Evolutionary conservation across 2,888 invertebrate genomes (phyloP), one percentile per base, ranked within the genome.

Genomic region (Mythimna vitellina): DNA sequence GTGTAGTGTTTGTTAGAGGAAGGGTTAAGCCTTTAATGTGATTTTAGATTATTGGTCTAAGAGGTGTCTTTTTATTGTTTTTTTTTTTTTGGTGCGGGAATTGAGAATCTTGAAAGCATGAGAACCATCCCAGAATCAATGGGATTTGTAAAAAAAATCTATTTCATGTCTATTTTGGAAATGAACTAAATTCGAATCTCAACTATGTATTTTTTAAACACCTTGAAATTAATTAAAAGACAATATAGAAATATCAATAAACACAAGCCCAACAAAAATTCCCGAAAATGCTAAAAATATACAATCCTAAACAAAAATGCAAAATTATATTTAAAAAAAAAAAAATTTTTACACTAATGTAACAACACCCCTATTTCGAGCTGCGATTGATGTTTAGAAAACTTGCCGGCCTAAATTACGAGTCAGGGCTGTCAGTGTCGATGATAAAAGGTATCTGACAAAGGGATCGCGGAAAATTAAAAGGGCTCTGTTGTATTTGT

Each of bases 401-500:
- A 78, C 75, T 81, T 81, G 76, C 53, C 70, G 74, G 78, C 86
- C 81, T 69, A 78, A 82, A 85, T 84, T 77, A 81, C 80, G 68
- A 86, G 81, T 81, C 81, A 86, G 83, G 80, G 84, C 86, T 87
- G 86, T 86, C 88, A 86, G 84, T 81, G 70, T 76, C 76, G 77
- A 84, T 85, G 85, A 82, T 87, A 89, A 89, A 89, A 89, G 88
- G 82, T 73, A 82, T 78, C 85, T 83, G 87, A 83, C 88, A 86
- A 82, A 86, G 78, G 79, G 80, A 87, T 87, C 77, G 80, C 69
- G 71, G 86, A 81, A 85, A 91, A 91, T 90, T 90, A 90, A 91
- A 90, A 87, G 87, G 86, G 82, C 82, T 46, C 76, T 69, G 80
- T 83, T 86, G 85, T 87, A 89, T 90, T 89, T 88, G 87, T 87